Evolutionary conservation across 2,797 vertebrate genomes (phyloP).

Genomic region (Mus minutoides): DNA sequence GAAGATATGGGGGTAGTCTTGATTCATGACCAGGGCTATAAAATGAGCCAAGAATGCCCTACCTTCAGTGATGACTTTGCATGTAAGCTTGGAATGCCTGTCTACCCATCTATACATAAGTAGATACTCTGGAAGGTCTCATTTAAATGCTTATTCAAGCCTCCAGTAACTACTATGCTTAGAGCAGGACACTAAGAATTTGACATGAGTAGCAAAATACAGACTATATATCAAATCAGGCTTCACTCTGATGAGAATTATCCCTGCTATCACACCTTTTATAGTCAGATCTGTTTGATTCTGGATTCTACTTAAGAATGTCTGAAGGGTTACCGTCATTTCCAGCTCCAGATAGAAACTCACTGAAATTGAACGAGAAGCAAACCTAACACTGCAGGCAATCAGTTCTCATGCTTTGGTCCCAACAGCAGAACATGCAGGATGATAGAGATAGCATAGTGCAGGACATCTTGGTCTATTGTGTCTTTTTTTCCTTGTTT

Average conservation of each 20-base stretch:
- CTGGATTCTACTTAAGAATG: not conserved
- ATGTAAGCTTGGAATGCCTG: not conserved
- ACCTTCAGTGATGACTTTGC: not conserved
- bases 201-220: not conserved
- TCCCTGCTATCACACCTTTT: not conserved
- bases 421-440: not conserved
- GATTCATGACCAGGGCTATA: not conserved
- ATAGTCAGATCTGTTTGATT: not conserved
- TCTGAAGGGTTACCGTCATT: not conserved
- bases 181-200: not conserved
- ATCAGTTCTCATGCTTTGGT: not conserved
- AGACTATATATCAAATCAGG: not conserved
- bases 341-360: not conserved
- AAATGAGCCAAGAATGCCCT: not conserved
- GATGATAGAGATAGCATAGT: not conserved
- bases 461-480: not conserved
- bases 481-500: not conserved
- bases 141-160: not conserved
- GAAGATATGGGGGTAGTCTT: not conserved
- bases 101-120: not conserved
- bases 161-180: not conserved
- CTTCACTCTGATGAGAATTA: conserved; percentile 31
- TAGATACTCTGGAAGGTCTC: not conserved
- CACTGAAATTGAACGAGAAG: not conserved
- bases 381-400: not conserved